Conservation (phyloP, 1,140 invertebrate genomes). For the Drosophila virilis region DNA sequence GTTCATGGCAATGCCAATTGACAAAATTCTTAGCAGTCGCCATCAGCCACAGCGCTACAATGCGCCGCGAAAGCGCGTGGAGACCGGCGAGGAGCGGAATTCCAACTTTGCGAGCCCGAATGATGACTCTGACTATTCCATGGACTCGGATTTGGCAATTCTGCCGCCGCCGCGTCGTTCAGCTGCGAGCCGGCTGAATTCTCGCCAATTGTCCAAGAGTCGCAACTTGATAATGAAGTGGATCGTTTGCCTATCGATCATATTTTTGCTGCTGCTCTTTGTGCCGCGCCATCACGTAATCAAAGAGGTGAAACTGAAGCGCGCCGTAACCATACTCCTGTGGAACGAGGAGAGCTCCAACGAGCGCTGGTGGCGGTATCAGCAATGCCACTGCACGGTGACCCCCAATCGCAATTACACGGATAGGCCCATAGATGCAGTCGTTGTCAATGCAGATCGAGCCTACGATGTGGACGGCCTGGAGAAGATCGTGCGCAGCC, state of each 20-base stretch:
- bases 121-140: background rate
- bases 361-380: too few relatives aligned
- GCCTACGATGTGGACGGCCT: constrained; percentile 36
- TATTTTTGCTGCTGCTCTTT: background rate
- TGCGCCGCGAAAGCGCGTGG: background rate
- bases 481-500: background rate
- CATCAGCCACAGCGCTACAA: constrained; percentile 5
- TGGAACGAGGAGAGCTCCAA: constrained; percentile 9
- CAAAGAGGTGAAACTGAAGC: too few relatives aligned
- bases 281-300: background rate
- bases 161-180: constrained; percentile 47
- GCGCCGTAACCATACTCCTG: constrained; percentile 1
- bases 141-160: background rate
- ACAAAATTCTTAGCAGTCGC: constrained; percentile 43
- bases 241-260: background rate
- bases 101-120: background rate
- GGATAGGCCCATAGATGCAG: constrained; percentile 40
- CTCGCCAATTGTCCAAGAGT: background rate
- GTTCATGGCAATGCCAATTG: constrained; percentile 13
- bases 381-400: constrained; percentile 27
- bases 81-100: background rate
- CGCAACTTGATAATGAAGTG: constrained; percentile 10
- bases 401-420: constrained; percentile 17
- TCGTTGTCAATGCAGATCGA: constrained; percentile 56
- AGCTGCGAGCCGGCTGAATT: constrained; percentile 14